Evolutionary conservation across 2,113 vertebrate genomes (phyloP).

Genomic region (Cinclus cinclus): DNA sequence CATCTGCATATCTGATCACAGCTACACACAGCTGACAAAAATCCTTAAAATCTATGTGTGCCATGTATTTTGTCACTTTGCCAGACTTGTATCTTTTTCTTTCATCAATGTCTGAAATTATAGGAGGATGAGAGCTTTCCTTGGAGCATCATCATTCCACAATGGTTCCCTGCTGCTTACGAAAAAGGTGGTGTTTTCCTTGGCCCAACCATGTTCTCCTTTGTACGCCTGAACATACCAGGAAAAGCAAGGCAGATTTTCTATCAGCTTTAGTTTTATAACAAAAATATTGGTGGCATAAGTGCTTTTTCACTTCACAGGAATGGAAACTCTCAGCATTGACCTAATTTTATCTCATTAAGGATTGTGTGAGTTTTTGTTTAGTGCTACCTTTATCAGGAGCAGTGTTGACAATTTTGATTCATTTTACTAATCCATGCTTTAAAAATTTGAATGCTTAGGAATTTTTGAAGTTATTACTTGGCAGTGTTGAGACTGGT

Average conservation of each 20-base stretch:
- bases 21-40: not conserved
- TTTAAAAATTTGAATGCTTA: not conserved
- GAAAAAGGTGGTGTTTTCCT: not conserved
- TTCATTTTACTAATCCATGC: not conserved
- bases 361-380: not conserved
- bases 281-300: not conserved
- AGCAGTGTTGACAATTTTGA: not conserved
- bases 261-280: not conserved
- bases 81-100: not conserved
- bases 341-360: not conserved
- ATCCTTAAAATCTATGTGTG: not conserved
- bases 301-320: not conserved
- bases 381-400: not conserved
- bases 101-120: not conserved
- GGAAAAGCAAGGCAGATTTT: not conserved
- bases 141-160: not conserved
- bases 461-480: not conserved
- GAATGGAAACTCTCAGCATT: not conserved
- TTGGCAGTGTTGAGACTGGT: not conserved
- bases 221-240: not conserved
- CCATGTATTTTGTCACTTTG: not conserved
- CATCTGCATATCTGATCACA: not conserved
- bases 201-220: not conserved
- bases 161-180: fast-evolving
- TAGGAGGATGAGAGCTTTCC: not conserved